Conservation (phyloP, 2,113 vertebrate species). For the Charadrius vociferus region DNA sequence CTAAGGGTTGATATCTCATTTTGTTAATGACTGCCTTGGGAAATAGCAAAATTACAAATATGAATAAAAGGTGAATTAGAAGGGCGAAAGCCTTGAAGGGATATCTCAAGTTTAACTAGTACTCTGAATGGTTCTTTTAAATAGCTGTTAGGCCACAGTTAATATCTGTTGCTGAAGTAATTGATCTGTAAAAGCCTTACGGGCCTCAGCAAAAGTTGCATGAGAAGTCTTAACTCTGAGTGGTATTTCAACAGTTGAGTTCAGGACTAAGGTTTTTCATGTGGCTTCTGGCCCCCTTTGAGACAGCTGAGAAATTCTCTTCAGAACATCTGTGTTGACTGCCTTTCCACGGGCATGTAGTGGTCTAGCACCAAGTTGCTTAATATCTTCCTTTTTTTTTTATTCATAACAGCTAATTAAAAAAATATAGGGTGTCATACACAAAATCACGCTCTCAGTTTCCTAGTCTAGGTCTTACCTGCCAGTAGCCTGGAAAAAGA, state of each 20-base stretch:
- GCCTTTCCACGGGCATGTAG: not conserved
- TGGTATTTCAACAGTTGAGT: not conserved
- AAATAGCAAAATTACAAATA: not conserved
- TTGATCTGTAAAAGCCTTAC: not conserved
- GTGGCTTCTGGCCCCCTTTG: not conserved
- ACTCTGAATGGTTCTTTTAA: not conserved
- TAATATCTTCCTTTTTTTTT: not conserved
- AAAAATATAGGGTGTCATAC: not conserved
- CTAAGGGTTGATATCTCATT: not conserved
- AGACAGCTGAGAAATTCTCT: not conserved
- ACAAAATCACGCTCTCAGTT: not conserved
- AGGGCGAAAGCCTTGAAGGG: not conserved
- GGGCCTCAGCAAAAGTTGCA: not conserved
- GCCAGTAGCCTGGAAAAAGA: not conserved
- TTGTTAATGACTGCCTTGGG: not conserved
- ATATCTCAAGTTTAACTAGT: not conserved
- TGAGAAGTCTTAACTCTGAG: not conserved
- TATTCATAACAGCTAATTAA: not conserved
- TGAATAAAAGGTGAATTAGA: not conserved
- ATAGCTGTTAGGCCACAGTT: not conserved
- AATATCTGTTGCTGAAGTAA: not conserved
- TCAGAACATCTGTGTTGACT: not conserved
- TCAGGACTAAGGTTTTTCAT: not conserved
- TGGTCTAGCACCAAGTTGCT: not conserved
- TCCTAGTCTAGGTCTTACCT: not conserved